Conservation (phyloP, 2,113 vertebrate species). For the Vulpes vulpes region DNA sequence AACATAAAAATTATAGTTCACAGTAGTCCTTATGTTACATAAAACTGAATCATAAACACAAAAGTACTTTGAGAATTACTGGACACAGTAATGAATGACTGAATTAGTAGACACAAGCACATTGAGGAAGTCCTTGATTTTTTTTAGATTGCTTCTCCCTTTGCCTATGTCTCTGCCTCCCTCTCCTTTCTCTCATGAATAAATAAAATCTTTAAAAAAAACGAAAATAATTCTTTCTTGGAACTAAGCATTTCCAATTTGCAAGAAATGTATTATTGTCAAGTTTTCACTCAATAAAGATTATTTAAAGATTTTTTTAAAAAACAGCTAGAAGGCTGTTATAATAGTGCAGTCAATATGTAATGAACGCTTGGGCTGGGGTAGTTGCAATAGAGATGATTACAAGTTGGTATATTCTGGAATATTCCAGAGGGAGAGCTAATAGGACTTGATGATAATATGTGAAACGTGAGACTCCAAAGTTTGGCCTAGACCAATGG, state of each 20-base stretch:
- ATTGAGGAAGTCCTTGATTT: neutral
- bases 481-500: neutral
- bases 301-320: neutral
- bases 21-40: neutral
- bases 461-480: neutral
- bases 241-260: conserved; percentile 5
- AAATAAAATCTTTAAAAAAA: neutral
- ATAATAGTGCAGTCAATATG: neutral
- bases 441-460: neutral
- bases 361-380: neutral
- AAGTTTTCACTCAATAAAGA: conserved; percentile 33
- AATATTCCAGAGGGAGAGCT: neutral
- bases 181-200: too few species aligned
- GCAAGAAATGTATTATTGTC: neutral
- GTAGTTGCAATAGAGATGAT: neutral
- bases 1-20: conserved; percentile 31
- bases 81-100: neutral
- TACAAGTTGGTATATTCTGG: neutral
- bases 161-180: too few species aligned
- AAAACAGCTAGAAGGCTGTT: neutral
- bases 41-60: conserved; percentile 15
- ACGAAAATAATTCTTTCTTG: neutral
- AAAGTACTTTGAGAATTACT: conserved; percentile 17
- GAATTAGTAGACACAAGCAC: neutral
- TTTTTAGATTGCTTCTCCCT: neutral